Base-by-base conservation (phyloP, 2,888 invertebrate genomes). In the Criorhina ranunculi region DNA sequence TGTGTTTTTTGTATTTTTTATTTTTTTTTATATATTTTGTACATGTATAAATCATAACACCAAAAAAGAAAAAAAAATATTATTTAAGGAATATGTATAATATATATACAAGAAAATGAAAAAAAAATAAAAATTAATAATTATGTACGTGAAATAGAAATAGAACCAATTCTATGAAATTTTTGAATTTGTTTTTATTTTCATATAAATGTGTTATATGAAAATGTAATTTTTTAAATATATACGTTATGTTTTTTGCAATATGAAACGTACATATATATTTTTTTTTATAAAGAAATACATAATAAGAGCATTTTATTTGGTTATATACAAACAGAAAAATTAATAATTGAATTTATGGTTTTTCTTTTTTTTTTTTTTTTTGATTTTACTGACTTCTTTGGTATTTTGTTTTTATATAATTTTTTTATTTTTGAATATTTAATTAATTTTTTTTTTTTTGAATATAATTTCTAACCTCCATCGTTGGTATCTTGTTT, bases 401-500 rank as follows among this genome's bases (percentile, higher is more conserved):
- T 40, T 53, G 37, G 55, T 62, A 17, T 66, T 24, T 24, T 24
- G 8, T 37, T 55, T 49, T 62, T 66, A 51, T 49, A 76, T 37
- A 87, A 24, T 3, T 3, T 24, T 24, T 87, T 87, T 85, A 87
- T 88, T 88, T 89, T 94, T 95, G 24, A 82, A 82, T 77, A 78
- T 78, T 62, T 66, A 49, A 49, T 66, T 46, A 87, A 24, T 24
- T 24, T 24, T 24, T 87, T 86, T 85, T 87, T 88, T 88, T 89
- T 94, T 95, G 24, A 82, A 78, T 77, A 79, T 79, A 24, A 57
- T 73, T 60, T 85, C 96, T 90, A 89, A 97, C 97, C 97, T 96
- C 96, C 97, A 95, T 97, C 97, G 95, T 95, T 96, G 95, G 96
- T 96, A 95, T 97, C 97, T 96, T 97, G 97, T 95, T 97, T 97